Base-by-base conservation (phyloP, 2,888 invertebrate species). In the Aphidoletes aphidimyza region DNA sequence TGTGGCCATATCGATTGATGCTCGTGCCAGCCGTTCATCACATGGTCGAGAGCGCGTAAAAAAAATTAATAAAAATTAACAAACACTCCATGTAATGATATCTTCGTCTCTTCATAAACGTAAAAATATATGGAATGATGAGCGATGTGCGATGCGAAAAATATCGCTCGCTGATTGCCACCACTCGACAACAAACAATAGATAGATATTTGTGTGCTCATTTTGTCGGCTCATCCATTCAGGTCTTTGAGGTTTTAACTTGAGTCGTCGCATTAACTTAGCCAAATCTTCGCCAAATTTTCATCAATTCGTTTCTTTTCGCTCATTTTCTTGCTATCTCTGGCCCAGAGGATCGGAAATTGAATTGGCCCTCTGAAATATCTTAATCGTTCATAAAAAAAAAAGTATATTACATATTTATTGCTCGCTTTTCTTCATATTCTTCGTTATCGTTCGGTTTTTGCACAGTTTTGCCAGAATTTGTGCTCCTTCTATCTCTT, bases 51-150 rank as follows among this genome's bases (percentile, higher is more conserved):
- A 69, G 69, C 69, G 69, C n/a, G 14, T 9, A 42, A n/a, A 69
- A 69, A 69, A 69, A 69, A 69, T 69, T 69, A 69, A 69, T 69
- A 69, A 69, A 69, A 69, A 69, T 69, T 69, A 69, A 69, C 69
- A 69, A 69, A 69, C 69, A 69, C 69, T 69, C 69, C 26, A 69
- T 69, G 30, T 69, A 69, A 30, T 69, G 0, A 9, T 69, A 14
- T 34, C 30, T 69, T 69, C n/a, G 69, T 26, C 3, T 69, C 34
- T 69, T 69, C 69, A 69, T 69, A 69, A 69, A 69, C n/a, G n/a
- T n/a, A 69, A 30, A 69, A 69, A 69, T 30, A 30, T 30, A 30
- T 30, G 34, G n/a, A n/a, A 22, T 22, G 22, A n/a, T 11, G n/a
- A 54, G 3, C 2, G 22, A 6, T 6, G 8, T 9, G 19, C 17